Percentiles rank a stretch among this genome's conserved stretches.
Conservation (phyloP, 1,140 invertebrate genomes). For the Hylyphantes graminicola region DNA sequence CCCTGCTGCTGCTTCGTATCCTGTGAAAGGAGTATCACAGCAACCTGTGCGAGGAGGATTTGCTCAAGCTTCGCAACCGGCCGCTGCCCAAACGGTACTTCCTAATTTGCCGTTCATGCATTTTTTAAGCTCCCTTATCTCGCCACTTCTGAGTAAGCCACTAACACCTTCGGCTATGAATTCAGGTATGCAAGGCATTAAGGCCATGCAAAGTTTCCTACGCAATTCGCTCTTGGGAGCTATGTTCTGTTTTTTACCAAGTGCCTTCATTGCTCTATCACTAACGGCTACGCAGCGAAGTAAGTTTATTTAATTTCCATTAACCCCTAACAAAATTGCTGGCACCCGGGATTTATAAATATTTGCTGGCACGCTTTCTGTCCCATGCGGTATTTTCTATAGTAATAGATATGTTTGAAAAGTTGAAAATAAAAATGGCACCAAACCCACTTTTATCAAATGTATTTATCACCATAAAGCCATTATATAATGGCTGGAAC, state of each 20-base stretch:
- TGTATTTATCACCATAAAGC: no score
- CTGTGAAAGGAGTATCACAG: not conserved
- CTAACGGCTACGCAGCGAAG: slow-evolving; percentile 50
- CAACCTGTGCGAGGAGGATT: slow-evolving; percentile 34
- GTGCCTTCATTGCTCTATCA: slow-evolving; percentile 54
- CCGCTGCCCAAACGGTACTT: slow-evolving; percentile 37
- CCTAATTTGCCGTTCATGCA: slow-evolving; percentile 57
- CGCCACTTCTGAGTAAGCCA: slow-evolving; percentile 47
- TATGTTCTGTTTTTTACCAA: slow-evolving; percentile 56
- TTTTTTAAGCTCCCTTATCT: slow-evolving; percentile 44
- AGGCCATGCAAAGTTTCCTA: slow-evolving; percentile 59
- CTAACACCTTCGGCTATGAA: slow-evolving; percentile 43
- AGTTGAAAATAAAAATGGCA: no score
- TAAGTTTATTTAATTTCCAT: slow-evolving; percentile 40
- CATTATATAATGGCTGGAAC: no score
- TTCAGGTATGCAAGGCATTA: slow-evolving; percentile 58
- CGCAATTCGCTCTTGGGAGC: slow-evolving; percentile 57
- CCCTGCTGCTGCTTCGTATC: not conserved
- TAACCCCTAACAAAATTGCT: not conserved
- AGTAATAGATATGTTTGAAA: no score
- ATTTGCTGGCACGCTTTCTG: no score
- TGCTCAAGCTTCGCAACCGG: not conserved
- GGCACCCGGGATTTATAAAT: not conserved
- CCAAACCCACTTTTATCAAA: no score
- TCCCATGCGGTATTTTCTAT: no score